These are phyloP conservation scores for Drosophila hydei DNA, from an alignment of 1,140 invertebrate genomes.

Conservation along the genomic window DNA sequence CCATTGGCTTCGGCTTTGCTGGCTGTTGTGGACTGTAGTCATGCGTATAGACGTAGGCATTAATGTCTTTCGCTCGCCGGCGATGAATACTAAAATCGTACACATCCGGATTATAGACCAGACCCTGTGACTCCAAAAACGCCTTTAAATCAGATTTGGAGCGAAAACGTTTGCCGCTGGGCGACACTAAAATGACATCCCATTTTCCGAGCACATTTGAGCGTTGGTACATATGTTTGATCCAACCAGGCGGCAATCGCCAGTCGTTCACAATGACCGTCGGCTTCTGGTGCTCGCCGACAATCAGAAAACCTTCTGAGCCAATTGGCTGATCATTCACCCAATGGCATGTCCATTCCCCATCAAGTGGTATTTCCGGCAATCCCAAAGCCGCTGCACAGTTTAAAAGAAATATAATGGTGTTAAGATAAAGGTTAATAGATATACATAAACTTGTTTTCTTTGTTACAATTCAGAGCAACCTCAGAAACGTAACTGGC, in stretches of 20 bases:
- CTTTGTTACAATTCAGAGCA: too few species aligned
- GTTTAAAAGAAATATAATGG: neutral
- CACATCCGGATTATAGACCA: conserved; percentile 85
- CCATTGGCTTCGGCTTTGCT: conserved; percentile 54
- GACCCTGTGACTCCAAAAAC: conserved; percentile 85
- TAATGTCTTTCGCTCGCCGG: conserved; percentile 85
- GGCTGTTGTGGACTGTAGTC: conserved; percentile 77
- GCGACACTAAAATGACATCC: conserved; percentile 90
- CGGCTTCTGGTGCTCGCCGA: conserved; percentile 84
- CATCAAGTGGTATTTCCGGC: conserved; percentile 80
- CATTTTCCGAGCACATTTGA: conserved; percentile 90
- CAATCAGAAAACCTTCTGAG: conserved; percentile 84
- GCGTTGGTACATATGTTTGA: conserved; percentile 90
- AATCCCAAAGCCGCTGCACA: conserved; percentile 64
- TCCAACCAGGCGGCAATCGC: conserved; percentile 89
- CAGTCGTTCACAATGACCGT: conserved; percentile 89
- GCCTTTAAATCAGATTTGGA: conserved; percentile 86
- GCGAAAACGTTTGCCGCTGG: conserved; percentile 86
- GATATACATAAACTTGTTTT: too few species aligned
- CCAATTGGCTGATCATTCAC: conserved; percentile 87
- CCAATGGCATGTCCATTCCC: conserved; percentile 87
- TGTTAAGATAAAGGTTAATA: neutral
- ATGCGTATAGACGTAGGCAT: conserved; percentile 84
- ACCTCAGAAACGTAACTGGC: too few species aligned
- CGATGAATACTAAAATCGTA: conserved; percentile 87